phyloP scores from a whole-genome alignment of 2,888 invertebrate species.

The Encarsia formosa region DNA sequence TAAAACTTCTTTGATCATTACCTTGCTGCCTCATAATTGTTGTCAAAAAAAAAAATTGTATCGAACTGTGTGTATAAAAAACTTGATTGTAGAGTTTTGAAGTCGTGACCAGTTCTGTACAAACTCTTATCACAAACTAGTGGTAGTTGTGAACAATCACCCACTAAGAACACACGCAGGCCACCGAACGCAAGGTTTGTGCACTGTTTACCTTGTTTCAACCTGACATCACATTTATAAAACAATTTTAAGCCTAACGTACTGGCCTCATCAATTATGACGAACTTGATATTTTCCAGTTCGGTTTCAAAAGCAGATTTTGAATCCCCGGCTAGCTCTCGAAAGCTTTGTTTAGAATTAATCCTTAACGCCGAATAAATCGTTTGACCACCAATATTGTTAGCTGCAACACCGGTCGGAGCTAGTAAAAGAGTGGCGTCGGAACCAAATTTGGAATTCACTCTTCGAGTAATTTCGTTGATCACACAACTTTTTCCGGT shows the following conservation, averaged over 20 bases:
- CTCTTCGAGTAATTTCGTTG: not conserved
- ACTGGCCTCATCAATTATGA: not conserved
- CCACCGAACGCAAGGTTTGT: not conserved
- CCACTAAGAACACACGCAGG: slow-evolving; percentile 2
- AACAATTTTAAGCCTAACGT: not conserved
- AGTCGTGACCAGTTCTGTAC: no score
- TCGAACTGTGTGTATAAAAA: no score
- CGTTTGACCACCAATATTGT: no score
- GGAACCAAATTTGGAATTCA: not conserved
- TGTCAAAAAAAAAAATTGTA: no score
- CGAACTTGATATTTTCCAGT: slow-evolving; percentile 3
- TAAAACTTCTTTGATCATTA: no score
- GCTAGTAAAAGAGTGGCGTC: not conserved
- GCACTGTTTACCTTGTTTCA: not conserved
- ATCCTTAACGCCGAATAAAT: no score
- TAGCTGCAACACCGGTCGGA: no score
- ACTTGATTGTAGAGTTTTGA: no score
- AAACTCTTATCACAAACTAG: no score
- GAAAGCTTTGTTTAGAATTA: no score
- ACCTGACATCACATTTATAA: not conserved
- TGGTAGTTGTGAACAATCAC: no score
- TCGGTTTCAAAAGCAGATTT: slow-evolving; percentile 6
- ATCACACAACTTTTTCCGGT: not conserved
- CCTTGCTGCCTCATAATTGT: no score
- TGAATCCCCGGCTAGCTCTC: not conserved